Percentiles rank a stretch among this genome's conserved stretches.
Conservation (phyloP, 2,888 invertebrate genomes). For the Noctua janthina region DNA sequence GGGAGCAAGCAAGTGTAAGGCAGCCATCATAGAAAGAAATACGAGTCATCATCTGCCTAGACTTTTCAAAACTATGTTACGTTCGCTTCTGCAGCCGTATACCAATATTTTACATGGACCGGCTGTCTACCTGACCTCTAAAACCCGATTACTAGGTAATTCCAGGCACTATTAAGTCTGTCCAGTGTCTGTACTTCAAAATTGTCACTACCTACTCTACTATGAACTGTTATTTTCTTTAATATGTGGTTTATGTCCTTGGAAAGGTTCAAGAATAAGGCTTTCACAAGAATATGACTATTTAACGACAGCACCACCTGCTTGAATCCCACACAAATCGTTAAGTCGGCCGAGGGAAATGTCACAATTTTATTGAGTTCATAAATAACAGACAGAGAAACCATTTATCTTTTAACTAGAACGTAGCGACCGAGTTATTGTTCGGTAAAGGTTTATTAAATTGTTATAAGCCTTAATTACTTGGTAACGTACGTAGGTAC, state of each 20-base stretch:
- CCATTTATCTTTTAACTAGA: slow-evolving; percentile 9
- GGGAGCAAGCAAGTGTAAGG: not conserved
- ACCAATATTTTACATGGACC: not conserved
- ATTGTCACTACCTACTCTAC: not conserved
- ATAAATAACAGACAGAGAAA: not conserved
- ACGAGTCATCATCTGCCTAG: not conserved
- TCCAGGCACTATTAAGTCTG: not conserved
- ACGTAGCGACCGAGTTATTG: not conserved
- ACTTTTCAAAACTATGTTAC: not conserved
- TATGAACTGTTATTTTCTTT: not conserved
- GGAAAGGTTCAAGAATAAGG: slow-evolving; percentile 41
- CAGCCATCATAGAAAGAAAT: not conserved
- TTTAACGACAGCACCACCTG: slow-evolving; percentile 29
- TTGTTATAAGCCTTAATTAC: not conserved
- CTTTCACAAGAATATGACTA: slow-evolving; percentile 20
- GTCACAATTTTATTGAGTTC: slow-evolving; percentile 12
- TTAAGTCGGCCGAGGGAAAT: slow-evolving; percentile 27
- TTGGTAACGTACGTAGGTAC: not conserved
- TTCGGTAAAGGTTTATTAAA: not conserved
- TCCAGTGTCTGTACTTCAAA: not conserved
- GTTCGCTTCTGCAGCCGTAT: not conserved
- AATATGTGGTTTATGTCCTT: slow-evolving; percentile 8
- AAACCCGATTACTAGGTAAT: not conserved
- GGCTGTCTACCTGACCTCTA: not conserved
- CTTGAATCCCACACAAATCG: slow-evolving; percentile 47